Conservation (phyloP, 1,140 invertebrate species). For the Diorhabda carinulata region DNA sequence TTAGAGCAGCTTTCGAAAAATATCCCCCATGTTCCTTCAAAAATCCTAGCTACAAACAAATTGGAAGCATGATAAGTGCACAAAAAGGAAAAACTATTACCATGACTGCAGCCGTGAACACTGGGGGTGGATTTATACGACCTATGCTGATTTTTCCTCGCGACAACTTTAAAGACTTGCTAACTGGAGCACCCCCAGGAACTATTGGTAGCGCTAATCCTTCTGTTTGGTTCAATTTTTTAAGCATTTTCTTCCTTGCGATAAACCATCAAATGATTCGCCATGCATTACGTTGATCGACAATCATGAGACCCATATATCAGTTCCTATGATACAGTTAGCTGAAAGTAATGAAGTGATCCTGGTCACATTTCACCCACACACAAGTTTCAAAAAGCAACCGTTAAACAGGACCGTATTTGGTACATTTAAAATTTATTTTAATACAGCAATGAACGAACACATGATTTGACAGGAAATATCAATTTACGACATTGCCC, state of each 20-base stretch:
- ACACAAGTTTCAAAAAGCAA: background rate
- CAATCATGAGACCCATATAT: too few species aligned
- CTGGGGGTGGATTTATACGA: background rate
- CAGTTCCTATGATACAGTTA: background rate
- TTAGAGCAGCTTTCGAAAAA: background rate
- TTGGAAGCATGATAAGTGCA: background rate
- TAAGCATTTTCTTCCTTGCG: too few species aligned
- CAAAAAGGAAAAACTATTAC: background rate
- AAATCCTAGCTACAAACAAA: background rate
- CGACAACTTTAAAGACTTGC: background rate
- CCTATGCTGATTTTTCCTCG: background rate
- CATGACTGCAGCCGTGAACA: background rate
- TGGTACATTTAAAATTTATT: background rate
- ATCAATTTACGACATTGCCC: background rate
- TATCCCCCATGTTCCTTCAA: background rate
- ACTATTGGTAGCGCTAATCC: too few species aligned
- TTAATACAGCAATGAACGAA: background rate
- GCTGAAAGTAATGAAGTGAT: background rate
- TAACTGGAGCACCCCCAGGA: too few species aligned
- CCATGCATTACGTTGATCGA: too few species aligned
- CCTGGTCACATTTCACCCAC: background rate
- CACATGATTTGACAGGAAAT: background rate
- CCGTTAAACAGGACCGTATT: background rate
- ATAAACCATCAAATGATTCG: too few species aligned
- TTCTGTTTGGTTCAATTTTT: too few species aligned